Base-by-base conservation (phyloP, 2,113 vertebrate genomes). In the Pongo pygmaeus region DNA sequence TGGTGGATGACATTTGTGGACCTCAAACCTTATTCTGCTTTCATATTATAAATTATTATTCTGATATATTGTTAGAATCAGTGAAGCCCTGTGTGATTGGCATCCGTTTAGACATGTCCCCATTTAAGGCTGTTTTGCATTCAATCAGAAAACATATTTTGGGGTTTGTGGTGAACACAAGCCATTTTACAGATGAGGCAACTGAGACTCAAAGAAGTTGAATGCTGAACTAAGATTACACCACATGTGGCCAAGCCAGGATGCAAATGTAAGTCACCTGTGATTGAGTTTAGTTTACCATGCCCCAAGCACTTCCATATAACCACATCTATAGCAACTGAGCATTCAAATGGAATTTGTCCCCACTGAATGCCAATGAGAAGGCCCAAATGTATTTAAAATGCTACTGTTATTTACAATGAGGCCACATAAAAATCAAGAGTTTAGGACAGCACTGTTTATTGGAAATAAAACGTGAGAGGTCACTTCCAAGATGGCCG, bases 341-440 rank as follows among this genome's bases (percentile, higher is more conserved):
- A 81, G 0, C 72, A 25, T 90, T 61, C 61, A 32, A 13, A 57
- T 48, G 27, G 55, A 80, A 85, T 18, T 89, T 55, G 11, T 30
- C 32, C 50, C 10, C 57, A 61, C 43, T 92, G 43, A 78, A 59
- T 78, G 25, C 14, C 30, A 52, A 27, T 52, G 14, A 84, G 20
- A 88, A 87, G 13, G 40, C 32, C 38, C 67, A 43, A 48, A 57
- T 74, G n/a, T 23, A 17, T n/a, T 69, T 69, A 55, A 74, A 18
- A 92, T 57, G 32, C 30, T 93, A 10, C 75, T 81, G 30, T 67
- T 96, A 77, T 93, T 86, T 67, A 78, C 35, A 88, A 2, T 22
- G 35, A 50, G 89, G 70, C 52, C 88, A 57, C 69, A 64, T 59
- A 70, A 89, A 96, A 92, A 69, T 93, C 75, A 93, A 89, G 59